Conservation (phyloP, 2,888 invertebrate species). For the Epicampocera succincta region DNA sequence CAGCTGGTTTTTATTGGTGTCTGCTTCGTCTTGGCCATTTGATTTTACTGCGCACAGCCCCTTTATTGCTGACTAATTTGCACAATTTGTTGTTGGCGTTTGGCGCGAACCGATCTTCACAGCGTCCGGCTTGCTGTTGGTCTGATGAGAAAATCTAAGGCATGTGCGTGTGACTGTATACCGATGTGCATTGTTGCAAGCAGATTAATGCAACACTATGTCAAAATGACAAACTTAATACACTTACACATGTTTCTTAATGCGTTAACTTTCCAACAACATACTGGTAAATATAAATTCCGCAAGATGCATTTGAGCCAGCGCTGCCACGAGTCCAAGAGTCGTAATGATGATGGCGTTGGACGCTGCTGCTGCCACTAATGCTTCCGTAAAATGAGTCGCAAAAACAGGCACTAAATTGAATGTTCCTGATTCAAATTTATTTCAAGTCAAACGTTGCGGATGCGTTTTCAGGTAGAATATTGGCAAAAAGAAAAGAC, state of each 20-base stretch:
- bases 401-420: too few species aligned
- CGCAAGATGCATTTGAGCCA: constrained; percentile 23
- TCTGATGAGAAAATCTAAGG: constrained; percentile 18
- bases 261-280: constrained; percentile 54
- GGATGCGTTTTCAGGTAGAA: too few species aligned
- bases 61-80: constrained; percentile 27
- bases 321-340: constrained; percentile 41
- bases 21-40: not conserved
- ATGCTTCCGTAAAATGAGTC: not conserved
- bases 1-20: constrained; percentile 29
- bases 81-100: constrained; percentile 11
- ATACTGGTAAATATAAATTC: constrained; percentile 39
- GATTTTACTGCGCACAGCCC: constrained; percentile 4
- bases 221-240: constrained; percentile 65
- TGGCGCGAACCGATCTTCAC: constrained; percentile 20
- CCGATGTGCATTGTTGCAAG: constrained; percentile 10
- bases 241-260: constrained; percentile 65
- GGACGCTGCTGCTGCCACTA: constrained; percentile 11
- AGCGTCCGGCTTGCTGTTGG: constrained; percentile 5
- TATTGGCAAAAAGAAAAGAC: too few species aligned
- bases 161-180: not conserved
- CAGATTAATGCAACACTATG: constrained; percentile 51
- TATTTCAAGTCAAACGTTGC: too few species aligned
- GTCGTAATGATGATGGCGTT: constrained; percentile 32
- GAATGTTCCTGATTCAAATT: too few species aligned